Conservation (phyloP, 1,140 invertebrate genomes). For the Leptoteleia sp. region DNA sequence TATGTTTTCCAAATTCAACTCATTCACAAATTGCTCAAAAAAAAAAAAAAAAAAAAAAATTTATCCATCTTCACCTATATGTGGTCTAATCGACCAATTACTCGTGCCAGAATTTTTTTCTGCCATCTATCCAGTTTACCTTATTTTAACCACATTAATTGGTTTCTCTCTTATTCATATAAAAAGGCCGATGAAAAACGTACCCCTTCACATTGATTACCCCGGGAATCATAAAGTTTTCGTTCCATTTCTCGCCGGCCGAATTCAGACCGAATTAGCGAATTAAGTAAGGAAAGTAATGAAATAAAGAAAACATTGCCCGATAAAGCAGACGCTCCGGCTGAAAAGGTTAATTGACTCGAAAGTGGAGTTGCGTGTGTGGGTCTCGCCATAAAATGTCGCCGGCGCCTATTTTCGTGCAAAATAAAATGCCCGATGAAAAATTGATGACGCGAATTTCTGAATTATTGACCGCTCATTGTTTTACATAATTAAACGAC, state of each 20-base stretch:
- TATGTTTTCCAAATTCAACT: too few relatives aligned
- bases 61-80: too few relatives aligned
- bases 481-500: constrained; percentile 23
- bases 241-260: neutral
- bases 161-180: too few relatives aligned
- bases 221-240: neutral
- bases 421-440: constrained; percentile 14
- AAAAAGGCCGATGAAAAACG: too few relatives aligned
- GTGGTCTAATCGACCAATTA: too few relatives aligned
- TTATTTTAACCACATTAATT: too few relatives aligned
- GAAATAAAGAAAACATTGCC: constrained; percentile 29
- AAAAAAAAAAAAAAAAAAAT: too few relatives aligned
- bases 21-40: too few relatives aligned
- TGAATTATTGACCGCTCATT: constrained; percentile 10
- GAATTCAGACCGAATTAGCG: neutral
- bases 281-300: constrained; percentile 19
- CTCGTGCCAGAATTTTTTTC: too few relatives aligned
- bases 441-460: constrained; percentile 11
- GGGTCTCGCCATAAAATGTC: constrained; percentile 30
- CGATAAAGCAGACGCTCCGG: constrained; percentile 26
- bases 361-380: constrained; percentile 17
- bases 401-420: constrained; percentile 25
- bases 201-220: too few relatives aligned
- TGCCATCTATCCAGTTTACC: too few relatives aligned
- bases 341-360: constrained; percentile 49